These are phyloP conservation scores for Odocoileus virginianus DNA, from an alignment of 2,113 vertebrate species.

Conservation along the genomic window DNA sequence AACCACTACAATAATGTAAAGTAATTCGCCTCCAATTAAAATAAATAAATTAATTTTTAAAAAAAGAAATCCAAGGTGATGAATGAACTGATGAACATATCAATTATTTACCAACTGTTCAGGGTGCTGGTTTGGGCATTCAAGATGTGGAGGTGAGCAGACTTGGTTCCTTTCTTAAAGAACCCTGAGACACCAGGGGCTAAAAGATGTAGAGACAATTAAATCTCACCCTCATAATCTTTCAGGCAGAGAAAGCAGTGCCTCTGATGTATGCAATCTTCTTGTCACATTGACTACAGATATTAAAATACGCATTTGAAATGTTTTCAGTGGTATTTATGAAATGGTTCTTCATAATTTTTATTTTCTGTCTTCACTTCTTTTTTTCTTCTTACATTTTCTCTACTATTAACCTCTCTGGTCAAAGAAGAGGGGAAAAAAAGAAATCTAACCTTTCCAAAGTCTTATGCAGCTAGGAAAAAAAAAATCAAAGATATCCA, in stretches of 20 bases:
- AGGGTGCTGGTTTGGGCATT: background rate
- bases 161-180: background rate
- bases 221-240: background rate
- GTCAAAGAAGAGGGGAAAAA: background rate
- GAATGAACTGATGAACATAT: background rate
- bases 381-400: conserved; percentile 68
- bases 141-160: background rate
- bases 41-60: background rate
- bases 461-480: conserved; percentile 57
- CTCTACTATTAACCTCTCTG: conserved; percentile 66
- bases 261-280: conserved; percentile 24
- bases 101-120: background rate
- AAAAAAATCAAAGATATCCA: conserved; percentile 73
- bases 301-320: background rate
- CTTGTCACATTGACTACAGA: background rate
- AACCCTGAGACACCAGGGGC: background rate
- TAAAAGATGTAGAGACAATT: background rate
- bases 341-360: conserved; percentile 60
- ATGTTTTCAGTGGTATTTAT: background rate
- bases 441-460: conserved; percentile 46
- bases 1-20: background rate
- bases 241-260: background rate
- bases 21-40: background rate
- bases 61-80: background rate
- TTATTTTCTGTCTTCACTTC: conserved; percentile 50